These are phyloP conservation scores for Morpho achilles DNA, from an alignment of 2,888 invertebrate genomes.

Conservation along the genomic window DNA sequence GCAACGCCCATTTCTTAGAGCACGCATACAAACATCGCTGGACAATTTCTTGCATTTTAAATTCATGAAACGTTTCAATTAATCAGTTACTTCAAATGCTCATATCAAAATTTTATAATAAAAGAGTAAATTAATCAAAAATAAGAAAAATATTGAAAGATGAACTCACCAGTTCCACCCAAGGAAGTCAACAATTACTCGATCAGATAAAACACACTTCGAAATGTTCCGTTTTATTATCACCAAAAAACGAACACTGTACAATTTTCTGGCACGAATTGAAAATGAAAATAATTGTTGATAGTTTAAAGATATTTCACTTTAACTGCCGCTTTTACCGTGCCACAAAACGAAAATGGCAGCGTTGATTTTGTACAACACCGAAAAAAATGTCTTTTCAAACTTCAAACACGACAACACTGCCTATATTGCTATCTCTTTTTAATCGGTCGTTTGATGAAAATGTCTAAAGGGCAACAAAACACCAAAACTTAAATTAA, in stretches of 20 bases:
- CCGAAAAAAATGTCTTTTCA: slow-evolving; percentile 25
- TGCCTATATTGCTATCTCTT: too few relatives aligned
- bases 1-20: slow-evolving; percentile 61
- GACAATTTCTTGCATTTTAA: slow-evolving; percentile 1
- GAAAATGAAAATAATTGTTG: slow-evolving; percentile 41
- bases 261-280: slow-evolving; percentile 41
- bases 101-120: slow-evolving; percentile 6
- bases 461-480: too few relatives aligned
- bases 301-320: slow-evolving; percentile 49
- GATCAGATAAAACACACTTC: slow-evolving; percentile 40
- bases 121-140: slow-evolving; percentile 31
- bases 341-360: slow-evolving; percentile 79
- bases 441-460: too few relatives aligned
- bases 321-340: slow-evolving; percentile 63
- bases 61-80: neutral
- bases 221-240: slow-evolving; percentile 38
- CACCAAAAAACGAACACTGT: slow-evolving; percentile 44
- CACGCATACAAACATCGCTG: slow-evolving; percentile 3
- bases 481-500: too few relatives aligned
- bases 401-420: too few relatives aligned
- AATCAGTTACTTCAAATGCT: neutral
- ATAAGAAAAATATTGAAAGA: slow-evolving; percentile 50
- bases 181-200: slow-evolving; percentile 62
- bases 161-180: slow-evolving; percentile 69
- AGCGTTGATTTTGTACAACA: slow-evolving; percentile 48